phyloP scores from a whole-genome alignment of 2,888 invertebrate species.

The Phorcus lineatus region DNA sequence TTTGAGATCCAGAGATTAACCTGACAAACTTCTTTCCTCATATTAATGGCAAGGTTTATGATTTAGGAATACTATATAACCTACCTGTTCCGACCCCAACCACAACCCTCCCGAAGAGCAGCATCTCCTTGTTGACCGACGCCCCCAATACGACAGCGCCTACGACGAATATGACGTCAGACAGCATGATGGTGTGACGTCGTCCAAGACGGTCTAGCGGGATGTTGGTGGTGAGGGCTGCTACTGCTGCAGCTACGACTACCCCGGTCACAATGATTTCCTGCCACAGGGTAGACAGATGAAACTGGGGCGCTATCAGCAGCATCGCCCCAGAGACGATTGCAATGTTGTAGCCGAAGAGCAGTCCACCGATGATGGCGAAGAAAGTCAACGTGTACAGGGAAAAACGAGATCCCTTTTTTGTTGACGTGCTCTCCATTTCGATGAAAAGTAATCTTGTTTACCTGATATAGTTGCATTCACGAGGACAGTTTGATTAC shows the following conservation, averaged over 20 bases:
- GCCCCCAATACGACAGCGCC: slow-evolving; percentile 77
- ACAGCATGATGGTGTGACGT: slow-evolving; percentile 76
- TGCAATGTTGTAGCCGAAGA: slow-evolving; percentile 77
- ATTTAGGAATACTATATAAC: too few species aligned
- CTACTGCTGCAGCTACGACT: slow-evolving; percentile 75
- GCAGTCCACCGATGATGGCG: slow-evolving; percentile 76
- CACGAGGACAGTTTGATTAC: too few species aligned
- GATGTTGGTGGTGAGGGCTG: slow-evolving; percentile 75
- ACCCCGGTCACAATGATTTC: slow-evolving; percentile 77
- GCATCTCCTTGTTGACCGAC: slow-evolving; percentile 64
- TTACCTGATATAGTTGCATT: too few species aligned
- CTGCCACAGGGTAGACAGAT: slow-evolving; percentile 76
- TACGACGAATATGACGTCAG: slow-evolving; percentile 76
- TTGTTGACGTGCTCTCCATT: too few species aligned
- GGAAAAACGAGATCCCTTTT: not conserved
- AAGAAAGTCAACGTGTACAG: slow-evolving; percentile 65
- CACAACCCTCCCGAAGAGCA: slow-evolving; percentile 75
- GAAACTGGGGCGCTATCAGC: slow-evolving; percentile 73
- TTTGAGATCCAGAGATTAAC: too few species aligned
- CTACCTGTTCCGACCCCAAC: slow-evolving; percentile 77
- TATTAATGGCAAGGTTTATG: too few species aligned
- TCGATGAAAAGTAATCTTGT: too few species aligned
- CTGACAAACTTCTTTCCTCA: too few species aligned
- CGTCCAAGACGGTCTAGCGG: slow-evolving; percentile 77
- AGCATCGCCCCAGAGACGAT: slow-evolving; percentile 78